Evolutionary conservation across 1,140 invertebrate genomes (phyloP).

Genomic region (Conus betulinus): DNA sequence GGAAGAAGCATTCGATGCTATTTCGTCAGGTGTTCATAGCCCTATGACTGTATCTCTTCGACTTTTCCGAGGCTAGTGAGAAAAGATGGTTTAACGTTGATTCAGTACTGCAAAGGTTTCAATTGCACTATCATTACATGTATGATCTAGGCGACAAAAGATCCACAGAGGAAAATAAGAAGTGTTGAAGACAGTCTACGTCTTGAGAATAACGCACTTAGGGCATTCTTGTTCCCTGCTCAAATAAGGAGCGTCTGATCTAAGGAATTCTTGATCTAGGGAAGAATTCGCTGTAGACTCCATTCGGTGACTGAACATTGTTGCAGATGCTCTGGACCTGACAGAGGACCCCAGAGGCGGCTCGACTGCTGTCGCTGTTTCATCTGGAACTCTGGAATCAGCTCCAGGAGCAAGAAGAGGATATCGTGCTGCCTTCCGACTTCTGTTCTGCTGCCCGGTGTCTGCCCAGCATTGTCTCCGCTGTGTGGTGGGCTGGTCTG

Average conservation of each 20-base stretch:
- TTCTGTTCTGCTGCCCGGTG: background rate
- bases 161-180: no score
- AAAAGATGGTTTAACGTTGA: no score
- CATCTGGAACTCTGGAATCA: background rate
- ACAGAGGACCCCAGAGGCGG: background rate
- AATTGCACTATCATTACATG: no score
- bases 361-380: background rate
- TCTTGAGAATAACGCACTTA: background rate
- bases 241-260: background rate
- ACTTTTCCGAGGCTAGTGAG: no score
- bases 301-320: background rate
- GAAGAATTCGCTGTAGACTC: no score
- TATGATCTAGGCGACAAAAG: no score
- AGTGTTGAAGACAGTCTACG: no score
- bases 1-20: no score
- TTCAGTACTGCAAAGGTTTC: no score
- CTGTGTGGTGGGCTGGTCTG: constrained; percentile 10
- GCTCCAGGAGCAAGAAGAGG: background rate
- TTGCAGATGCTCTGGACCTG: constrained; percentile 1
- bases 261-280: background rate
- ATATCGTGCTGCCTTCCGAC: background rate
- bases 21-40: no score
- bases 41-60: no score
- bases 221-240: background rate
- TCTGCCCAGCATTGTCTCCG: constrained; percentile 8